Evolutionary conservation across 1,140 invertebrate species (phyloP).

Genomic region (Drosophila fuyamai): DNA sequence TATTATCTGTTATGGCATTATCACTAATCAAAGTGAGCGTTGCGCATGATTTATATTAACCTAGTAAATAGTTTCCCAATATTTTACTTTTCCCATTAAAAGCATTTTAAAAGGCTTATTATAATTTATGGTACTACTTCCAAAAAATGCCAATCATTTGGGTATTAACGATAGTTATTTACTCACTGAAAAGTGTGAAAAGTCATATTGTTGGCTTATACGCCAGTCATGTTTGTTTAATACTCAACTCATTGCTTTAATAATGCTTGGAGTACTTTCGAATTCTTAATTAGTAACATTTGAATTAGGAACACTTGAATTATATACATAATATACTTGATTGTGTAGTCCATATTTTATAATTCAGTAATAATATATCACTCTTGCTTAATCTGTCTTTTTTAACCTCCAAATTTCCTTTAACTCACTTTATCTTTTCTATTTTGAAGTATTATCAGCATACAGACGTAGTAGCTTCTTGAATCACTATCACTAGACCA

Average conservation of each 20-base stretch:
- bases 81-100: slow-evolving; percentile 2
- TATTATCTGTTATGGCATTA: no score
- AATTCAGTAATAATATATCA: background rate
- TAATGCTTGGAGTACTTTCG: background rate
- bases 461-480: slow-evolving; percentile 1
- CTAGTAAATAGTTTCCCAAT: slow-evolving; percentile 1
- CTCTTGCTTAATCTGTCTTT: background rate
- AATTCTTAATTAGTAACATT: background rate
- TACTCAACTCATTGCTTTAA: background rate
- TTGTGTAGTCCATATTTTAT: no score
- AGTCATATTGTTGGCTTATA: background rate
- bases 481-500: slow-evolving; percentile 5
- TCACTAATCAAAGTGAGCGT: no score
- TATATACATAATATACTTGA: no score
- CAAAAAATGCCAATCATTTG: slow-evolving; percentile 32
- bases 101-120: background rate
- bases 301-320: no score
- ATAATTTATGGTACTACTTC: background rate
- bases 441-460: no score
- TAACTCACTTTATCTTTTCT: background rate
- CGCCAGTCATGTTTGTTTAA: slow-evolving; percentile 1
- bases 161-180: slow-evolving; percentile 5
- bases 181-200: background rate
- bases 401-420: background rate
- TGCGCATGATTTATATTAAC: no score